Base-by-base conservation (phyloP, 2,797 vertebrate species). In the Poliocrania exsul region DNA sequence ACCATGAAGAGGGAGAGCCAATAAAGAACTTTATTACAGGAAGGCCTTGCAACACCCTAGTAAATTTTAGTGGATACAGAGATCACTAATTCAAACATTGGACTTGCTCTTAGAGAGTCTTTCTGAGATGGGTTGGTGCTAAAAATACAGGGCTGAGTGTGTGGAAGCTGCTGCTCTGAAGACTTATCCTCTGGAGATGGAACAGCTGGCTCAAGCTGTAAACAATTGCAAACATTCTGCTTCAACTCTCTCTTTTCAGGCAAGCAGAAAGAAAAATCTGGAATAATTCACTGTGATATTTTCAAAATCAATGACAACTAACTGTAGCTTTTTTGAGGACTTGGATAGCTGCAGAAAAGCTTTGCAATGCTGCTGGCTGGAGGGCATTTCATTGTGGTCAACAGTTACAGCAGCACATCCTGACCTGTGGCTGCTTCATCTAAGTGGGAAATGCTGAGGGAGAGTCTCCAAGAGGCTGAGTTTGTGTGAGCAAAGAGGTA, bases 31-130 rank as follows among this genome's bases (percentile, higher is more conserved):
- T 90, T 47, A 72, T 74, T 85, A 74, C 71, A 92, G 81, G 72
- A 96, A 96, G 66, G 64, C 35, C 75, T 2, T 2, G 1, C 40
- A 80, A 81, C 58, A 93, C 78, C 64, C 75, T 78, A 78, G 56
- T 78, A 92, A 94, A 94, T 90, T 94, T 96, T n/a, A 95, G 73
- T 92, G 94, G 96, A 95, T 94, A 71, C 40, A 93, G 92, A 96
- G 84, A 93, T 93, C 90, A 91, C 95, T 87, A 86, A 95, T 97
- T 98, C 93, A 97, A 97, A 97, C 87, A 94, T 69, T 97, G 97
- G 92, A 97, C 95, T 96, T 95, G 42, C 86, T 97, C 46, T 97
- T 97, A 97, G 96, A 96, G 95, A 93, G 92, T 87, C 81, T 93
- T 97, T 97, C 90, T 95, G 93, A 93, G 92, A 96, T 96, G 50